phyloP scores from a whole-genome alignment of 2,113 vertebrate species.

The Caranx ignobilis region DNA sequence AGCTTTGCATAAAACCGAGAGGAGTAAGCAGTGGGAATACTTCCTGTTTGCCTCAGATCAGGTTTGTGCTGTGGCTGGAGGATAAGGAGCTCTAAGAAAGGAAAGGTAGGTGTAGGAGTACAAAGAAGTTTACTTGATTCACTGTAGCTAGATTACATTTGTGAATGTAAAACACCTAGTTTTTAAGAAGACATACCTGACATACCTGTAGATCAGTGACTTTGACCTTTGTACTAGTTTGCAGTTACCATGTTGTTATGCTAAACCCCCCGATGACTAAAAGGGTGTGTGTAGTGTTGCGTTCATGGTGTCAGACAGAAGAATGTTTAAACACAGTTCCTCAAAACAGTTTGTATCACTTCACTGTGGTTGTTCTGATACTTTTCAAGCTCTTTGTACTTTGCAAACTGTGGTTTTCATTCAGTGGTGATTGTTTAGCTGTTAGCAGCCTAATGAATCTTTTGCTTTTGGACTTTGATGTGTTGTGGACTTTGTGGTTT shows the following conservation, averaged over 20 bases:
- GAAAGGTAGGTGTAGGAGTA: conserved; percentile 45
- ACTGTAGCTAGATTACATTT: not conserved
- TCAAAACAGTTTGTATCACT: not conserved
- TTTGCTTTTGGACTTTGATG: not conserved
- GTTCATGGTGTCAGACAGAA: not conserved
- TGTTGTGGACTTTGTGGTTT: not conserved
- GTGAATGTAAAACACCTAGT: not conserved
- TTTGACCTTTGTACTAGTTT: conserved; percentile 69
- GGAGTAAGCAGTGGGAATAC: conserved; percentile 23
- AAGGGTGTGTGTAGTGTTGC: not conserved
- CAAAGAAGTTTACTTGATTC: not conserved
- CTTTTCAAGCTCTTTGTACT: not conserved
- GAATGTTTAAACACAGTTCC: not conserved
- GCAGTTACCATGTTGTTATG: not conserved
- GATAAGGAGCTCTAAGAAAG: not conserved
- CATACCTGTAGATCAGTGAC: conserved; percentile 18
- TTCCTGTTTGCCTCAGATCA: conserved; percentile 75
- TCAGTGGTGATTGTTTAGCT: not conserved
- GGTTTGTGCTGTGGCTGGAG: conserved; percentile 52
- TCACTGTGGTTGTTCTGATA: not conserved
- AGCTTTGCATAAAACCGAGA: conserved; percentile 53
- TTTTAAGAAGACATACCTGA: not conserved
- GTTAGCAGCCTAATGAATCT: conserved; percentile 4
- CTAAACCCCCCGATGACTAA: conserved; percentile 7
- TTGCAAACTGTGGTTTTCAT: not conserved